Base-by-base conservation (phyloP, 2,888 invertebrate genomes). In the Harpagoxenus sublaevis region DNA sequence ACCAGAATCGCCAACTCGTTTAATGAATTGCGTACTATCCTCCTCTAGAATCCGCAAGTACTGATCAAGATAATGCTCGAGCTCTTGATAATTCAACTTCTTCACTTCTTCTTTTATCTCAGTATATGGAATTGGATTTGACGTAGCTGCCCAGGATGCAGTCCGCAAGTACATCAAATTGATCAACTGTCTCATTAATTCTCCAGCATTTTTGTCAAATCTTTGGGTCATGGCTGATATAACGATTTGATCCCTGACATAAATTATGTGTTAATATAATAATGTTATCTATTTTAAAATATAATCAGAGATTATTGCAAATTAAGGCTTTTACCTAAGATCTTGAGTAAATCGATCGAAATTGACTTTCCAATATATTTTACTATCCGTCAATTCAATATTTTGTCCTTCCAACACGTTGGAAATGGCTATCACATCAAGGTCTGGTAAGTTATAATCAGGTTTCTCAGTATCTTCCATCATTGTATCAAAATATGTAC, bases 321-420 rank as follows among this genome's bases (percentile, higher is more conserved):
- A 45, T 65, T 74, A 2, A 15, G 15, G 15, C 15, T 60, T 55
- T 86, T 86, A 95, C 95, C 96, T 96, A 93, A 98, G 96, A 94
- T 98, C 98, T 93, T 98, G 97, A 93, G 98, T 98, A 93, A 99
- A 98, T 85, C 98, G 96, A 92, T 97, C 97, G 91, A 97, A 97
- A 95, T 99, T 98, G 0, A 98, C 96, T 92, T n/a, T n/a, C 98
- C 98, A 99, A 92, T 97, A 97, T 83, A 95, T 88, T 55, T 92
- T 91, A 18, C 75, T 92, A 85, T 95, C 95, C 39, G 94, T 94
- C 31, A 94, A 92, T 89, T 95, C 92, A 31, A 86, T 92, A 68
- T 94, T 91, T 55, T 92, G 90, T 57, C 95, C 95, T 81, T 94
- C 93, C 87, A 96, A 95, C 31, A 96, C 96, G 87, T 96, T 95